Evolutionary conservation across 2,888 invertebrate genomes (phyloP), one percentile per base, ranked within the genome.

Genomic region (Nephrotoma guestfalica): DNA sequence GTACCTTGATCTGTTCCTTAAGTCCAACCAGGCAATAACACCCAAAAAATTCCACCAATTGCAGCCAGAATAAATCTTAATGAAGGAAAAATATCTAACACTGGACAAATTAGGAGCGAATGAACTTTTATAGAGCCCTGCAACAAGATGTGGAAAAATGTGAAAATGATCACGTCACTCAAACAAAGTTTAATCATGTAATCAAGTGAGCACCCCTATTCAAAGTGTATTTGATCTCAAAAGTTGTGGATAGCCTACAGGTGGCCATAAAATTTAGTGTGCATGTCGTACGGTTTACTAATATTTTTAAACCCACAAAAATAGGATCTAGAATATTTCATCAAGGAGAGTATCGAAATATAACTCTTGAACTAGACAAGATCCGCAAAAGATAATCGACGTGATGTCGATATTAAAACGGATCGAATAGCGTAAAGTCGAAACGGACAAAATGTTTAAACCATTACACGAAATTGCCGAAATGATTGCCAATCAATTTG

Each of bases 151-250:
- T 97, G 3, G 93, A 94, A 11, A 91, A 93, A 13, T 93, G 97
- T 87, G 94, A 95, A 9, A 91, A 93, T 0, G 93, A 93, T 41
- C 93, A 94, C 87, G 92, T 96, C 96, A 0, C 94, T 98, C 88
- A 96, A 97, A 89, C 96, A 96, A 89, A 94, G 95, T 0, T 94
- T 98, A 96, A 96, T 90, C 94, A 94, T 41, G 94, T 97, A 87
- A 95, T 96, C 90, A 95, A 96, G 89, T 98, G 98, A 98, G 95
- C 96, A 87, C 95, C 96, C 89, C 93, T 97, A 88, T 97, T 96
- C 89, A 98, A 98, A 89, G 94, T 96, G 89, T 95, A 98, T 92
- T 93, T 98, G 7, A 95, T 96, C 88, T 94, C 97, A 88, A 94
- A 95, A 88, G 97, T 98, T 0, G 94, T 95, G 86, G 94, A 90